Evolutionary conservation across 1,140 invertebrate genomes (phyloP).

Genomic region (Sycophila sp.): DNA sequence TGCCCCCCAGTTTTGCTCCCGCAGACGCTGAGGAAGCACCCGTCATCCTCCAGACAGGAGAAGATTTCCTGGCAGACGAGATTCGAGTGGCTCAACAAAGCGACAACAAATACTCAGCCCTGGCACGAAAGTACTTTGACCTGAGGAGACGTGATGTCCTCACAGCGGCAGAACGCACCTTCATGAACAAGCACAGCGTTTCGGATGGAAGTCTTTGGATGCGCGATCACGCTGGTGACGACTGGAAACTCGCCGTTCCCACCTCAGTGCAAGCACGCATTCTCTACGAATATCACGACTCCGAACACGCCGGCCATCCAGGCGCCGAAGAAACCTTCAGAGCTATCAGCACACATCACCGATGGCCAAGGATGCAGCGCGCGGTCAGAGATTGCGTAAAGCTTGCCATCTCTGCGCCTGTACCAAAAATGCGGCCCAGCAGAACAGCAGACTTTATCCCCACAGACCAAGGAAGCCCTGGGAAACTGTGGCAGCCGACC

Average conservation of each 20-base stretch:
- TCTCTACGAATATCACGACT: constrained; percentile 38
- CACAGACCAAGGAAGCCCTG: constrained; percentile 43
- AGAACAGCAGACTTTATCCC: background rate
- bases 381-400: constrained; percentile 27
- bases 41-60: no score
- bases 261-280: background rate
- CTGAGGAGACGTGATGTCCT: background rate
- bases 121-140: background rate
- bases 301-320: constrained; percentile 37
- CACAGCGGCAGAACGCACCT: background rate
- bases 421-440: background rate
- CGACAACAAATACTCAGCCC: background rate
- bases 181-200: background rate
- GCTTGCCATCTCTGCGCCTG: constrained; percentile 33
- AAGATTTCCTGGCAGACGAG: no score
- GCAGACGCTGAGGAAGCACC: constrained; percentile 28
- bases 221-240: background rate
- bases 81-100: constrained; percentile 9
- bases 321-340: constrained; percentile 40
- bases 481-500: constrained; percentile 53
- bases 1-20: background rate
- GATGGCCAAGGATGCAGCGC: constrained; percentile 16
- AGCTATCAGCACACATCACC: constrained; percentile 26
- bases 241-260: constrained; percentile 31
- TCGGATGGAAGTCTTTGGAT: background rate